Evolutionary conservation across 2,888 invertebrate genomes (phyloP), one percentile per base, ranked within the genome.

Genomic region (Cheilosia vernalis): DNA sequence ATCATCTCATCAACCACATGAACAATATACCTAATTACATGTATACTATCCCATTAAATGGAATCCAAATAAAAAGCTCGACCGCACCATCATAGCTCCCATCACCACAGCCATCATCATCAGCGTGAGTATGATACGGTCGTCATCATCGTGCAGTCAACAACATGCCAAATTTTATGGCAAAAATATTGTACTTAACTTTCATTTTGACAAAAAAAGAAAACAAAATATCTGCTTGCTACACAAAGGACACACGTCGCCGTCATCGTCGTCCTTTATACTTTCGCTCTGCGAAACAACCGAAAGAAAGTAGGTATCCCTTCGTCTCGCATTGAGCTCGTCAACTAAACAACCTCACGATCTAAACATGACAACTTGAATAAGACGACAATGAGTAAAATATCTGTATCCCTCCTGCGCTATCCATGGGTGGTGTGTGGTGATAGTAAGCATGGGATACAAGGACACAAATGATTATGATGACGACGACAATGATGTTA

Each of bases 21-120:
- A 73, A 78, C 78, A 83, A 74, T 74, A 73, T 74, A 83, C 47
- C 47, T 47, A 47, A 83, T 83, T 83, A 78, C 79, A 70, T 84
- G 79, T 74, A 21, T 21, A 74, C 74, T 53, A 84, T 84, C 53
- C 69, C 47, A 79, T 79, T 74, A 74, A 74, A 84, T 84, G 49
- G 64, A 44, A 84, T 84, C 84, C 70, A 79, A 79, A 84, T 84
- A 84, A 74, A 84, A 84, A 79, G 64, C 69, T 84, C 84, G 74
- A 84, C 84, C 79, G 63, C 74, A 79, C 70, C 73, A 74, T 37
- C 37, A 37, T 13, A 37, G 37, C 37, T 37, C 37, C 63, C 82
- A 55, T 73, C 47, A 47, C 66, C 42, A 53, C 19, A 49, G 44
- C 49, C 47, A 72, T 70, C 58, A 79, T 51, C 27, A 73, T 73